These are phyloP conservation scores for Fukomys damarensis DNA, from an alignment of 2,113 vertebrate species.

Conservation along the genomic window DNA sequence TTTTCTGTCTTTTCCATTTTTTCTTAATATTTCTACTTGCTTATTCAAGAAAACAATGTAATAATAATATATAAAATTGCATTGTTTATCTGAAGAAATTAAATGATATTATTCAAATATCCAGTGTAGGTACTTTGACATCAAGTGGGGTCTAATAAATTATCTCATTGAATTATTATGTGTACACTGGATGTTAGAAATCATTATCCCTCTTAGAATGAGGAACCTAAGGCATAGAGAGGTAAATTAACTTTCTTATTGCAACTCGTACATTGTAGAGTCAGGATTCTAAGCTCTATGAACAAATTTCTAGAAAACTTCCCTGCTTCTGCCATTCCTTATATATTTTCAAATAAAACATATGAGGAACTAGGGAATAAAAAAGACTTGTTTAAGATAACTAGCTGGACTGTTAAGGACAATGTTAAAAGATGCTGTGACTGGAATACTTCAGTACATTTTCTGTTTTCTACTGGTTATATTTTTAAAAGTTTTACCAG, in stretches of 20 bases:
- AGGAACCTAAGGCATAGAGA: not conserved
- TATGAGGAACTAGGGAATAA: not conserved
- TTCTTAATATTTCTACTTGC: not conserved
- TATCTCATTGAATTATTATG: slow-evolving; percentile 30
- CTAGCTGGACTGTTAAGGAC: not conserved
- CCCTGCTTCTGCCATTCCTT: not conserved
- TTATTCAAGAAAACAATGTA: slow-evolving; percentile 30
- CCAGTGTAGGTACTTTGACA: not conserved
- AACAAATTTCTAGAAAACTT: not conserved
- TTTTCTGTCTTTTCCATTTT: slow-evolving; percentile 16
- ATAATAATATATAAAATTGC: not conserved
- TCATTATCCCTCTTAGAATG: not conserved
- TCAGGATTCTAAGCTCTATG: not conserved
- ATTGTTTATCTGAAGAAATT: not conserved
- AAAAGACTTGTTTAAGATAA: slow-evolving; percentile 3
- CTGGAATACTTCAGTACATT: slow-evolving; percentile 36
- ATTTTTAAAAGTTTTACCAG: not conserved
- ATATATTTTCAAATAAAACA: slow-evolving; percentile 29
- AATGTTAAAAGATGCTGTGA: not conserved
- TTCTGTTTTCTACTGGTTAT: slow-evolving; percentile 46
- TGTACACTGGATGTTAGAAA: not conserved
- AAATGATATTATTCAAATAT: slow-evolving; percentile 9
- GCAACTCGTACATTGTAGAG: not conserved
- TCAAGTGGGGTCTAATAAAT: not conserved
- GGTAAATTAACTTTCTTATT: slow-evolving; percentile 9